Evolutionary conservation across 2,797 vertebrate species (phyloP), one percentile per base, ranked within the genome.

Genomic region (Sebastes steindachneri): DNA sequence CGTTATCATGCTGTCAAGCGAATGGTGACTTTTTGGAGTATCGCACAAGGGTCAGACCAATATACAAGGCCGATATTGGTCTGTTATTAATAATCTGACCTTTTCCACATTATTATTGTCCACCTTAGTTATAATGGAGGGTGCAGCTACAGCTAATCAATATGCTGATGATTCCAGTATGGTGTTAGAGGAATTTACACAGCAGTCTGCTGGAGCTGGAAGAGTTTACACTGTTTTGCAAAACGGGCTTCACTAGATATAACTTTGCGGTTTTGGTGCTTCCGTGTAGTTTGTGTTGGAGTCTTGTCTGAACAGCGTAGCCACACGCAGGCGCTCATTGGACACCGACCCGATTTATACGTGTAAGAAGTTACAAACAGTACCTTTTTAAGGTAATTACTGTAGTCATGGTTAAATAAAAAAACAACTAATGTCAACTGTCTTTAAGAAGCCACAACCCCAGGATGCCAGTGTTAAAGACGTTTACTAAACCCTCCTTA

Each of bases 1-100:
- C 4, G 82, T 87, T 89, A 91, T 86, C 88, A 67, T 59, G 77
- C 73, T 86, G 87, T 90, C 88, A 86, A 85, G 83, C 86, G 85
- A 89, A 74, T 79, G 68, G 76, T 70, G 70, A 62, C 64, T 86
- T 78, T 77, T 88, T 59, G 65, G 54, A 90, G 82, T 73, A 86
- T 83, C 62, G 82, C 75, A 80, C 29, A 79, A 78, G 82, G 73
- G 85, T 88, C 87, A 81, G 28, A 64, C 79, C 35, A 68, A 67
- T 65, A 73, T n/a, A 72, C 53, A 54, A 62, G 64, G 25, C 58
- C 33, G 14, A 45, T 57, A 68, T 25, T 45, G 62, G 4, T 65
- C 68, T 75, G 48, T 77, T 74, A 53, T 71, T 74, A 70, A 68
- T 77, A 60, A 83, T 77, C 60, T 45, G 23, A 63, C 60, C 37